A percentile compares a stretch with the other conserved stretches of the same genome.
phyloP scores from a whole-genome alignment of 2,113 vertebrate species.

The Sinocyclocheilus grahami region DNA sequence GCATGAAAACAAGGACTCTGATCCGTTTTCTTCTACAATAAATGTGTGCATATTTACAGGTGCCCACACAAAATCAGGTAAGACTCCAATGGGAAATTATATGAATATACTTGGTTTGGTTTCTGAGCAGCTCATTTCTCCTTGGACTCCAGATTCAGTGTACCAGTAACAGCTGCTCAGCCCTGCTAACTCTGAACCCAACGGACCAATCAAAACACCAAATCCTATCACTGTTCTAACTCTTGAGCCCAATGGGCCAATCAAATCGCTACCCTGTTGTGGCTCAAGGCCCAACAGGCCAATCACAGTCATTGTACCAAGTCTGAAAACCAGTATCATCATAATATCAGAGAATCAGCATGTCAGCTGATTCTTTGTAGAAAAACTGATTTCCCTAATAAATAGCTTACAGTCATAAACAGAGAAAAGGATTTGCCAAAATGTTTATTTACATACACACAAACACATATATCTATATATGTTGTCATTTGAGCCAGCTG shows the following conservation, averaged over 20 bases:
- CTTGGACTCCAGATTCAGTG: background rate
- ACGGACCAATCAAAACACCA: conserved; percentile 14
- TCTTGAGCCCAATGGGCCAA: conserved; percentile 9
- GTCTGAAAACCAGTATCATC: background rate
- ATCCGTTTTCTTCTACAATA: background rate
- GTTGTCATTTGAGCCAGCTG: background rate
- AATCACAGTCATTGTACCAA: conserved; percentile 6
- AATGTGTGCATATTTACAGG: background rate
- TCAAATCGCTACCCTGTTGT: background rate
- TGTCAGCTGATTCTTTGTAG: background rate
- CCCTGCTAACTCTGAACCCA: conserved; percentile 28
- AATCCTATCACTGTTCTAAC: background rate
- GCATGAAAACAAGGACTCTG: background rate
- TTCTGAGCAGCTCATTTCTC: conserved; percentile 8
- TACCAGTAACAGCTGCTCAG: background rate
- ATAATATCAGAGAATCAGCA: background rate
- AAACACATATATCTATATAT: background rate
- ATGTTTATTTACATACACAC: conserved; percentile 37
- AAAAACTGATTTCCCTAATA: background rate
- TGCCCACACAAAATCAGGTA: background rate
- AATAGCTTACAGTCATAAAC: background rate
- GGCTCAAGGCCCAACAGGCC: conserved; percentile 22
- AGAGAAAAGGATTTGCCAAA: conserved; percentile 2
- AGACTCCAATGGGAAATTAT: background rate
- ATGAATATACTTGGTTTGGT: background rate